phyloP scores from a whole-genome alignment of 35 echinoderm and acorn worm species.

The Acanthaster planci region DNA sequence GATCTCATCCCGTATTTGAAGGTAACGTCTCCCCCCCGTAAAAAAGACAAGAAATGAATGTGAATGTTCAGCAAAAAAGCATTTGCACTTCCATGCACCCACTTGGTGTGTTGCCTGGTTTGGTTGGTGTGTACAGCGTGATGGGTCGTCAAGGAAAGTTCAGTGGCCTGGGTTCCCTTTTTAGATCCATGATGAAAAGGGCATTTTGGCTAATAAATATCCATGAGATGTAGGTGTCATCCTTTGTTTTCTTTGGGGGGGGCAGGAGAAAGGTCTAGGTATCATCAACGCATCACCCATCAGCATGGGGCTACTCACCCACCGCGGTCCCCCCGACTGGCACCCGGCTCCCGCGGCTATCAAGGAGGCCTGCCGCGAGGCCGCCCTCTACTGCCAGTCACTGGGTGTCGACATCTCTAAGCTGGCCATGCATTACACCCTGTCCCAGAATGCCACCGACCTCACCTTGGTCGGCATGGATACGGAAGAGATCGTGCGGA shows the following conservation, averaged over 20 bases:
- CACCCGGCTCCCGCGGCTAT: constrained; percentile 65
- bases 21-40: constrained; percentile 35
- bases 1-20: constrained; percentile 70
- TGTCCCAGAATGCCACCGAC: constrained; percentile 43
- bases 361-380: constrained; percentile 39
- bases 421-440: constrained; percentile 63
- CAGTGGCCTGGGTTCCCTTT: too few relatives aligned
- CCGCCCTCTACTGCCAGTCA: constrained; percentile 64
- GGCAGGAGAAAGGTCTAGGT: constrained; percentile 68
- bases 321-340: constrained; percentile 65
- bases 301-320: constrained; percentile 76
- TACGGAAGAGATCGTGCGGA: constrained; percentile 33
- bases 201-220: too few relatives aligned
- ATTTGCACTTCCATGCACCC: too few relatives aligned
- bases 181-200: too few relatives aligned
- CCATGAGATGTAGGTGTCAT: too few relatives aligned
- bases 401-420: constrained; percentile 70
- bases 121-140: too few relatives aligned
- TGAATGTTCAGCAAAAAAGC: too few relatives aligned
- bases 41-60: too few relatives aligned
- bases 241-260: not conserved
- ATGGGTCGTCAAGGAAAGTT: too few relatives aligned
- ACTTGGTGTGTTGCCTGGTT: too few relatives aligned
- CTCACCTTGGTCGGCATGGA: constrained; percentile 63
- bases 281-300: constrained; percentile 82